Base-by-base conservation (phyloP, 2,113 vertebrate species). In the Puffinus mauretanicus region DNA sequence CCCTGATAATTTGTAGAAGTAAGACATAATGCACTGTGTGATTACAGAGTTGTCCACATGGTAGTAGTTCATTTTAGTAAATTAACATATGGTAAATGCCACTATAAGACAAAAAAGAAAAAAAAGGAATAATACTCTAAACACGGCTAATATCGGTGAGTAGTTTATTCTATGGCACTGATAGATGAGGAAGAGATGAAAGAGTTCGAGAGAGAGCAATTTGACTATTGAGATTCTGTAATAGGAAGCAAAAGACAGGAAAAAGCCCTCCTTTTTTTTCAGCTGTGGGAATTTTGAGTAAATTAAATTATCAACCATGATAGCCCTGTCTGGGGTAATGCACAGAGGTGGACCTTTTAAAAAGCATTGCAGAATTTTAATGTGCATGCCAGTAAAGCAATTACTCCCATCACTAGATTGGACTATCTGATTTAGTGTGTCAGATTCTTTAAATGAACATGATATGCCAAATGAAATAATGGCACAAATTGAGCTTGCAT, bases 401-500 rank as follows among this genome's bases (percentile, higher is more conserved):
- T 80, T 66, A 69, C 27, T 57, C 15, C 61, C 5, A 3, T 65
- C 2, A 1, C 66, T 16, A 3, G 62, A 17, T 14, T 21, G 77
- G 70, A 11, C 84, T 21, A 1, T 66, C 82, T 81, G 82, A 95
- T 82, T 42, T 52, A 47, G 93, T 78, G 82, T 89, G 89, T 85
- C 94, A 77, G 9, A 38, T 82, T 32, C 86, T 90, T 38, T 76
- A 94, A 91, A 91, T 66, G 86, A 81, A 96, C 89, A 88, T 36
- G 95, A 91, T 93, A 82, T 57, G 89, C 93, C 89, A 90, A 40
- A 95, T 96, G 93, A 81, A 88, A 91, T 96, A 94, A 95, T 70
- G 51, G 47, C 88, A 93, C 94, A 94, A 95, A 96, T 93, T 95
- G 94, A 96, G 96, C 88, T 90, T 79, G 84, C 87, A 73, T 94